Evolutionary conservation across 37 sponge, comb jelly and placozoan genomes (phyloP).

Genomic region (Aplysina aerophoba): DNA sequence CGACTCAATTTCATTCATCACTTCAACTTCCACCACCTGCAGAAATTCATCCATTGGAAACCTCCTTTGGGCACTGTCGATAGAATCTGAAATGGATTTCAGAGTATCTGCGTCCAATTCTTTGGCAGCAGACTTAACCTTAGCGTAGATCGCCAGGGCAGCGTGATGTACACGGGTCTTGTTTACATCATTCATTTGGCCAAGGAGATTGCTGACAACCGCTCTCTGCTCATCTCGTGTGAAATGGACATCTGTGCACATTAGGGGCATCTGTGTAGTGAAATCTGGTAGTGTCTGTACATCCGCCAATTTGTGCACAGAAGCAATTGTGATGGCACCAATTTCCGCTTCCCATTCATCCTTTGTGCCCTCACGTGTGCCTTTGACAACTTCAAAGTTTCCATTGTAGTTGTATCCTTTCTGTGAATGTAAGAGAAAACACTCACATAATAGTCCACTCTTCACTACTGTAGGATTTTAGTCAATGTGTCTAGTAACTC

Average conservation of each 20-base stretch:
- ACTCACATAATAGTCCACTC: not conserved
- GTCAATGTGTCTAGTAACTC: too few species aligned
- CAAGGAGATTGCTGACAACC: not conserved
- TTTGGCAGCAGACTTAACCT: not conserved
- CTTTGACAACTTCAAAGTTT: constrained; percentile 4
- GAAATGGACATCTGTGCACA: not conserved
- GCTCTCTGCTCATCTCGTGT: constrained; percentile 4
- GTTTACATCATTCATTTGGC: not conserved
- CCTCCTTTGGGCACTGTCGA: not conserved
- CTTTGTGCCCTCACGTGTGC: constrained; percentile 5
- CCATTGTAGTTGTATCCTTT: constrained; percentile 4
- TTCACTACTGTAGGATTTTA: too few species aligned
- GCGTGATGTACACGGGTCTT: not conserved
- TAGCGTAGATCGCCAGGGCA: constrained; percentile 6
- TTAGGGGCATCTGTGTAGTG: not conserved
- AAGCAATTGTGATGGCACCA: not conserved
- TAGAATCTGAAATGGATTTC: not conserved
- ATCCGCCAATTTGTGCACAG: not conserved
- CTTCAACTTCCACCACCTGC: not conserved
- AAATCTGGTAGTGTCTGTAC: not conserved
- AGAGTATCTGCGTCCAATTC: not conserved
- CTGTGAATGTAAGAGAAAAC: not conserved
- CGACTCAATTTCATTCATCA: not conserved
- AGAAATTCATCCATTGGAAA: not conserved
- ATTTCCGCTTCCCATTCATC: constrained; percentile 26